Evolutionary conservation across 1,140 invertebrate genomes (phyloP).

Genomic region (Solenopsis invicta): DNA sequence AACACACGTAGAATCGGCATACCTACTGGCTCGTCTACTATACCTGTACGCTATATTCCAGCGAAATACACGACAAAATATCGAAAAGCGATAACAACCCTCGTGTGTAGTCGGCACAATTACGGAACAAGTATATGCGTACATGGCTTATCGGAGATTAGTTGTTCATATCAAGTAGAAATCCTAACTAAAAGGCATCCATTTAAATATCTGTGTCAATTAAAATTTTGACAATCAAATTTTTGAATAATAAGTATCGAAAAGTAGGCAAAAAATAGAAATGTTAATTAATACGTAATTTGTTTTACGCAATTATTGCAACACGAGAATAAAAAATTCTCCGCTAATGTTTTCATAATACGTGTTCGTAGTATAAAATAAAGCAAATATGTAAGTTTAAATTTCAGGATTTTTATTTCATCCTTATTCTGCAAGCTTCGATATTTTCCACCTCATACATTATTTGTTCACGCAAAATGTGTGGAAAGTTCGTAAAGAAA

Average conservation of each 20-base stretch:
- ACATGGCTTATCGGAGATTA: slow-evolving; percentile 63
- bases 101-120: slow-evolving; percentile 65
- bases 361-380: slow-evolving; percentile 11
- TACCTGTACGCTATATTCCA: neutral
- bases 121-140: slow-evolving; percentile 58
- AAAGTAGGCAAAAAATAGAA: neutral
- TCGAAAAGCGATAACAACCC: slow-evolving; percentile 74
- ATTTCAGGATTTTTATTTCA: neutral
- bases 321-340: neutral
- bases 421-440: neutral
- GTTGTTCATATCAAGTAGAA: slow-evolving; percentile 41
- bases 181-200: neutral
- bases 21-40: neutral
- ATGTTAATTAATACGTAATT: neutral
- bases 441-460: slow-evolving; percentile 7
- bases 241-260: neutral
- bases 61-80: slow-evolving; percentile 58
- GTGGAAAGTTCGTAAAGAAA: neutral
- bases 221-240: neutral
- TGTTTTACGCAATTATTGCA: neutral
- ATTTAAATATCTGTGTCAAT: neutral
- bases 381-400: neutral
- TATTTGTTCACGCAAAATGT: neutral
- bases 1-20: neutral
- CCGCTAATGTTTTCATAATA: neutral